Conservation (phyloP, 2,888 invertebrate species). For the Carabus problematicus region DNA sequence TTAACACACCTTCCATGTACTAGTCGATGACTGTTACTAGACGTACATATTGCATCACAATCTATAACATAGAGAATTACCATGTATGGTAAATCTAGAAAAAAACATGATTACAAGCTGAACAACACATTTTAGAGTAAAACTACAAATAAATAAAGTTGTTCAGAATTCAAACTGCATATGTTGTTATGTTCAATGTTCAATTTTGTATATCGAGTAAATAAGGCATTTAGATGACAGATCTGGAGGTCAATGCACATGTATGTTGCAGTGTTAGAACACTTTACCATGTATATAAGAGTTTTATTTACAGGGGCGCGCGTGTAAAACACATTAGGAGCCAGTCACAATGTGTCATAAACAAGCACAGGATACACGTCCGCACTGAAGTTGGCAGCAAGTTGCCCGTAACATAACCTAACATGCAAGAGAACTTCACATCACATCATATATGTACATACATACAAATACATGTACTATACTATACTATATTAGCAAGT, state of each 20-base stretch:
- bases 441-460: conserved; percentile 13
- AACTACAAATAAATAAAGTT: no score
- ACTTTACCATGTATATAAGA: conserved; percentile 8
- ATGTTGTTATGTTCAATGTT: background rate
- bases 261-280: no score
- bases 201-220: no score
- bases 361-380: conserved; percentile 25
- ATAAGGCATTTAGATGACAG: no score
- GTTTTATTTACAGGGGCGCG: conserved; percentile 40
- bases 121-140: no score
- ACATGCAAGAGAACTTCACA: conserved; percentile 22
- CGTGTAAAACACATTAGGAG: conserved; percentile 37
- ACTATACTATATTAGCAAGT: background rate
- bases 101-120: no score
- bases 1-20: conserved; percentile 29
- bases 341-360: conserved; percentile 40
- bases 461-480: conserved; percentile 16
- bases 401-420: conserved; percentile 25
- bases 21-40: no score
- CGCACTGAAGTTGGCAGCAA: conserved; percentile 38
- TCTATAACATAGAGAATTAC: no score
- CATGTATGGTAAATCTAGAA: no score
- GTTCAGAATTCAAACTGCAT: no score
- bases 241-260: no score
- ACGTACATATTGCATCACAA: no score